phyloP scores from a whole-genome alignment of 2,113 vertebrate genomes.

The Scophthalmus maximus region DNA sequence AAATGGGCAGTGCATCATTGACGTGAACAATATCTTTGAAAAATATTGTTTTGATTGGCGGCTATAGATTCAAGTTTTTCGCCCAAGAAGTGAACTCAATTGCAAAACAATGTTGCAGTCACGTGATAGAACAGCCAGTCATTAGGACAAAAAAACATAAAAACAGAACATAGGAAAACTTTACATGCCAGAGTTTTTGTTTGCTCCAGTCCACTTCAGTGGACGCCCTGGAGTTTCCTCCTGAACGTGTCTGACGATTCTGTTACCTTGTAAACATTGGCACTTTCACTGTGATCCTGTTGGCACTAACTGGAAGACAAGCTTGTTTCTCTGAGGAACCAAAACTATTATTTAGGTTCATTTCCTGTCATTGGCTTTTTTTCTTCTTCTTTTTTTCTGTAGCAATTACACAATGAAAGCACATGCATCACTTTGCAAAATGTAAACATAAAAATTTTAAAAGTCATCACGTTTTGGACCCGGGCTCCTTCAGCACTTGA shows the following conservation, averaged over 20 bases:
- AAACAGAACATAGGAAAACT: not conserved
- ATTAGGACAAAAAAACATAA: not conserved
- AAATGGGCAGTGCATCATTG: constrained; percentile 21
- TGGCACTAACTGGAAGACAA: constrained; percentile 71
- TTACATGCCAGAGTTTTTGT: constrained; percentile 26
- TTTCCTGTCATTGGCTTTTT: constrained; percentile 7
- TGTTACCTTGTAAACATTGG: constrained; percentile 30
- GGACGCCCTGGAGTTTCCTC: constrained; percentile 32
- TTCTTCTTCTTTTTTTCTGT: constrained; percentile 6
- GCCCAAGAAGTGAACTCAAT: constrained; percentile 23
- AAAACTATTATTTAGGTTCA: not conserved
- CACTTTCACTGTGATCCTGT: constrained; percentile 44
- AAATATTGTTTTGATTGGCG: constrained; percentile 38
- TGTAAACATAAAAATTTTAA: too few species aligned
- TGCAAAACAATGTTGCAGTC: constrained; percentile 11
- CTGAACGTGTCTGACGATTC: not conserved
- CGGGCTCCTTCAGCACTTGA: too few species aligned
- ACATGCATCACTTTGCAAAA: constrained; percentile 35
- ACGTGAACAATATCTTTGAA: constrained; percentile 26
- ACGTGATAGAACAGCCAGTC: constrained; percentile 15
- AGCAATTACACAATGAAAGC: constrained; percentile 28
- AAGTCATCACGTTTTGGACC: too few species aligned
- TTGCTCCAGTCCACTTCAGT: constrained; percentile 29
- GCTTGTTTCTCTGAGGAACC: constrained; percentile 37
- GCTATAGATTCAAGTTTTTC: constrained; percentile 57